These are phyloP conservation scores for Coleophora flavipennella DNA, from an alignment of 2,888 invertebrate genomes.

Conservation along the genomic window DNA sequence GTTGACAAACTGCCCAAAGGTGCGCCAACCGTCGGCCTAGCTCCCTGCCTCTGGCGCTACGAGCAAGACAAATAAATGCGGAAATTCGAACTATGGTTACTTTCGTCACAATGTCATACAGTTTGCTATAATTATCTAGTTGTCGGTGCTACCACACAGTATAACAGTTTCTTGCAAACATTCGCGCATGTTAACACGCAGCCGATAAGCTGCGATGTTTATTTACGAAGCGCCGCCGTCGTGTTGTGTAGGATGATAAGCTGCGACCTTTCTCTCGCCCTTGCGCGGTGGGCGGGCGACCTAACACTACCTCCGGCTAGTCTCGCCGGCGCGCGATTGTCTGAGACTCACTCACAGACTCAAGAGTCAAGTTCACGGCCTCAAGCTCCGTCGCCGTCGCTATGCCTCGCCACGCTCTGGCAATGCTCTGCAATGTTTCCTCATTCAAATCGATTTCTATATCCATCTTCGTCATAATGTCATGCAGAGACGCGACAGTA, in stretches of 20 bases:
- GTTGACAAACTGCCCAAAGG: conserved; percentile 33
- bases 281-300: conserved; percentile 20
- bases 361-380: conserved; percentile 63
- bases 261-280: conserved; percentile 28
- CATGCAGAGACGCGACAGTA: too few relatives aligned
- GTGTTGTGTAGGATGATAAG: conserved; percentile 9
- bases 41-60: not conserved
- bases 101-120: too few relatives aligned
- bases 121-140: too few relatives aligned
- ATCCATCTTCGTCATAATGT: too few relatives aligned
- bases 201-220: not conserved
- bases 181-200: too few relatives aligned
- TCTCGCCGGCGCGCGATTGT: conserved; percentile 32
- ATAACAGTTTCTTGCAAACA: too few relatives aligned
- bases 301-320: conserved; percentile 17
- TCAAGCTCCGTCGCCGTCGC: conserved; percentile 10
- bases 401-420: too few relatives aligned
- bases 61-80: conserved; percentile 4
- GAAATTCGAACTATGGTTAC: conserved; percentile 7
- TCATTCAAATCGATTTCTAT: too few relatives aligned
- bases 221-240: not conserved
- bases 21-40: conserved; percentile 2
- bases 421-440: too few relatives aligned
- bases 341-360: conserved; percentile 17
- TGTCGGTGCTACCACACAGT: too few relatives aligned